A percentile compares a stretch with the other conserved stretches of the same genome.
Conservation (phyloP, 2,113 vertebrate genomes). For the Xiphophorus maculatus region DNA sequence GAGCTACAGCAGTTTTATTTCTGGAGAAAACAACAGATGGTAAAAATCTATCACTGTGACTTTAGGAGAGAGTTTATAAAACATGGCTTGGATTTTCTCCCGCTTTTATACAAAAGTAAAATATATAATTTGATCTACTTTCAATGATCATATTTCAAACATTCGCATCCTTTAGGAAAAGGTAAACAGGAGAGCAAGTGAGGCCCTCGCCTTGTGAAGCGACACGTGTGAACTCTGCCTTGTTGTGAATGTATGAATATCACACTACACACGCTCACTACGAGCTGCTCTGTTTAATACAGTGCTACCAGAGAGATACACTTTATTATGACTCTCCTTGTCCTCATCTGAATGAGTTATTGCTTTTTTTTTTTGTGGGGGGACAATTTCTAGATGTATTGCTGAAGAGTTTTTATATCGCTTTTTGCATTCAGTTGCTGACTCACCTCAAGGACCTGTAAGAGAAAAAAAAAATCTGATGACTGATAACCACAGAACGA, state of each 20-base stretch:
- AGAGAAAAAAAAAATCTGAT: background rate
- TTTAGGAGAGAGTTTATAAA: conserved; percentile 15
- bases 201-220: conserved; percentile 32
- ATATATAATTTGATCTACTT: conserved; percentile 20
- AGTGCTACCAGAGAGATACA: conserved; percentile 59
- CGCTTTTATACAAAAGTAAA: background rate
- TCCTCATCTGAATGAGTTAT: conserved; percentile 40
- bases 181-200: conserved; percentile 11
- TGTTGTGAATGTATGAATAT: conserved; percentile 80
- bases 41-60: conserved; percentile 26
- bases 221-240: conserved; percentile 54
- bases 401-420: conserved; percentile 45
- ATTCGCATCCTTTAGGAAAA: conserved; percentile 16
- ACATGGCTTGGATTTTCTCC: conserved; percentile 9
- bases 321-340: conserved; percentile 50
- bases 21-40: conserved; percentile 3
- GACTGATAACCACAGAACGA: conserved; percentile 45
- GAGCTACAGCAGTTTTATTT: conserved; percentile 9
- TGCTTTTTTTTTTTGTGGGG: conserved; percentile 16
- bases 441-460: conserved; percentile 23
- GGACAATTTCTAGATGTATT: conserved; percentile 28
- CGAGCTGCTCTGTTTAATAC: conserved; percentile 55
- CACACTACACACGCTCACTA: conserved; percentile 58
- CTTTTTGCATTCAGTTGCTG: conserved; percentile 55
- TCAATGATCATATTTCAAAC: conserved; percentile 43